These are phyloP conservation scores for Origma solitaria DNA, from an alignment of 2,113 vertebrate genomes.

Conservation along the genomic window DNA sequence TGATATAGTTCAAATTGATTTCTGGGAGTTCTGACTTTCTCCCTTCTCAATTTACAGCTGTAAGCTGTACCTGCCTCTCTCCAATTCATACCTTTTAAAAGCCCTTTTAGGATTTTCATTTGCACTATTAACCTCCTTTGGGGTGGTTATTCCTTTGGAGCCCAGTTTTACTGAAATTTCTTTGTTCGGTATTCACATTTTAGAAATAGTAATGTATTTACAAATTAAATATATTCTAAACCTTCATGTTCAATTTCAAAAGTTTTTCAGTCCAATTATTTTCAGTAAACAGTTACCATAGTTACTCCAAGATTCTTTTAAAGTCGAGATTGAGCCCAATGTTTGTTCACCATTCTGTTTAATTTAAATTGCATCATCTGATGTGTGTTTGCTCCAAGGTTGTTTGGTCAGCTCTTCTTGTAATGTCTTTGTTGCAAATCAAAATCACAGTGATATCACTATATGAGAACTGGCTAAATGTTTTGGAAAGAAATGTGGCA, in stretches of 20 bases:
- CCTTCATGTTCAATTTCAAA: neutral
- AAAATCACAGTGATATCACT: neutral
- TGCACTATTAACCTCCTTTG: neutral
- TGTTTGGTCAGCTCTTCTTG: neutral
- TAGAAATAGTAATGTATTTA: neutral
- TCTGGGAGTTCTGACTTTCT: neutral
- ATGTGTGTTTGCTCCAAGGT: neutral
- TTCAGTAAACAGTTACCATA: constrained; percentile 34
- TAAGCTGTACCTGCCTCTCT: neutral
- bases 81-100: neutral
- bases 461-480: neutral
- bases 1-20: neutral
- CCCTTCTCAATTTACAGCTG: neutral
- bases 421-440: neutral
- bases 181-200: neutral
- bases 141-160: neutral
- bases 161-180: neutral
- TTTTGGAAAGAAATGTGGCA: neutral
- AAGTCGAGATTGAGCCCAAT: neutral
- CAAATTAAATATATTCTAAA: neutral
- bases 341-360: neutral
- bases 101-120: neutral
- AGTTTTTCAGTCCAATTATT: constrained; percentile 4
- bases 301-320: neutral
- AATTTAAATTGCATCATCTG: neutral